Evolutionary conservation across 2,797 vertebrate species (phyloP), one percentile per base, ranked within the genome.

Genomic region (Brachyrhaphis roseni): DNA sequence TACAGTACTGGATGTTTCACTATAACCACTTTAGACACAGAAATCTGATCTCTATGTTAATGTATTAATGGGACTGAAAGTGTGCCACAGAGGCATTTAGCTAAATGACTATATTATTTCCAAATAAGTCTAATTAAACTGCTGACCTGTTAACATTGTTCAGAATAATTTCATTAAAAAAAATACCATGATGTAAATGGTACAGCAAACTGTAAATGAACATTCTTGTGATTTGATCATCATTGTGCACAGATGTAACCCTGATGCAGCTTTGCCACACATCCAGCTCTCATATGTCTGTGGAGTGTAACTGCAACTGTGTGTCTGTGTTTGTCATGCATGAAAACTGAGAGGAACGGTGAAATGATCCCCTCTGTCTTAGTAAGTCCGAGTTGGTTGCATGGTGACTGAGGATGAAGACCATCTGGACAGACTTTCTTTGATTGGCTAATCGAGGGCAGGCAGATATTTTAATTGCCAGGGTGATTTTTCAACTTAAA

Each of bases 361-460:
- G 15, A 90, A 89, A 90, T 73, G 74, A 86, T 87, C 78, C 75
- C 74, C 82, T 92, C 86, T 84, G 83, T 89, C 82, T 87, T 79
- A 78, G 74, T 88, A 85, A 87, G 85, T 76, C 82, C 76, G 80
- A 75, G 51, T 80, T 74, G 82, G 80, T 74, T 78, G 31, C 84
- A 85, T 80, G 82, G 82, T 41, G 78, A 74, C 80, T 71, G 55
- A 84, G 83, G 78, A 84, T 84, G 51, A 66, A 36, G 62, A 76
- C 91, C 93, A 93, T 92, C 91, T 92, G 92, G 89, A 88, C 68
- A 0, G 74, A 79, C 76, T 87, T 87, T 84, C 82, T 62, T 31
- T 26, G 59, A 80, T 20, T 59, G 80, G 71, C 81, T 86, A 89
- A 92, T 89, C 79, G 82, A 85, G 82, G 80, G 1, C 70, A 87